Percentiles rank a stretch among this genome's conserved stretches.
Evolutionary conservation across 2,888 invertebrate species (phyloP).

Genomic region (Tineola bisselliella): DNA sequence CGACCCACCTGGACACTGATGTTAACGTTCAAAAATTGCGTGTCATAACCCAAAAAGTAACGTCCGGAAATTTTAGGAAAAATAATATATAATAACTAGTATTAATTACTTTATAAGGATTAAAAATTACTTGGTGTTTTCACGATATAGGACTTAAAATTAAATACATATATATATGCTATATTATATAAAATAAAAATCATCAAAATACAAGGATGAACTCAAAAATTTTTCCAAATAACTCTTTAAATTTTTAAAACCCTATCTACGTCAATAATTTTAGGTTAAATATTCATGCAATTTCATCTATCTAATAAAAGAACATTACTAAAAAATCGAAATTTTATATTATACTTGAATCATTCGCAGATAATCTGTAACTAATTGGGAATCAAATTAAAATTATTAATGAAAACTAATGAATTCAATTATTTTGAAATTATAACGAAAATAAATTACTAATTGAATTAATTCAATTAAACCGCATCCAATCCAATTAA

Average conservation of each 20-base stretch:
- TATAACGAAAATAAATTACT: too few relatives aligned
- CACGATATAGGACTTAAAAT: constrained; percentile 6
- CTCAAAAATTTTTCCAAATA: constrained; percentile 10
- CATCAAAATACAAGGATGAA: constrained; percentile 20
- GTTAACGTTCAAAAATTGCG: too few relatives aligned
- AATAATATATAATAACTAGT: background rate
- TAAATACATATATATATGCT: background rate
- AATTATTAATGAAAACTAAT: too few relatives aligned
- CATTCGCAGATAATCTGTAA: too few relatives aligned
- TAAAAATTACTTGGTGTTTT: constrained; percentile 12
- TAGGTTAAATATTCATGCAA: constrained; percentile 27
- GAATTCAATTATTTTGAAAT: too few relatives aligned
- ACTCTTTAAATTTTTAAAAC: constrained; percentile 38
- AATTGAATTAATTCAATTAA: too few relatives aligned
- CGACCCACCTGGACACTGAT: background rate
- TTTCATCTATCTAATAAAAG: constrained; percentile 41
- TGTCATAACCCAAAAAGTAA: too few relatives aligned
- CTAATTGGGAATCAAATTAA: too few relatives aligned
- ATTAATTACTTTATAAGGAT: background rate
- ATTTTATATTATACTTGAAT: too few relatives aligned
- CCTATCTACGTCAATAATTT: constrained; percentile 42
- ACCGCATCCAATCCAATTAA: too few relatives aligned
- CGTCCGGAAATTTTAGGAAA: background rate
- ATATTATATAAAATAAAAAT: constrained; percentile 17
- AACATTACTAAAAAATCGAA: background rate